phyloP scores from a whole-genome alignment of 2,888 invertebrate species.

The Drosophila vallismaia region DNA sequence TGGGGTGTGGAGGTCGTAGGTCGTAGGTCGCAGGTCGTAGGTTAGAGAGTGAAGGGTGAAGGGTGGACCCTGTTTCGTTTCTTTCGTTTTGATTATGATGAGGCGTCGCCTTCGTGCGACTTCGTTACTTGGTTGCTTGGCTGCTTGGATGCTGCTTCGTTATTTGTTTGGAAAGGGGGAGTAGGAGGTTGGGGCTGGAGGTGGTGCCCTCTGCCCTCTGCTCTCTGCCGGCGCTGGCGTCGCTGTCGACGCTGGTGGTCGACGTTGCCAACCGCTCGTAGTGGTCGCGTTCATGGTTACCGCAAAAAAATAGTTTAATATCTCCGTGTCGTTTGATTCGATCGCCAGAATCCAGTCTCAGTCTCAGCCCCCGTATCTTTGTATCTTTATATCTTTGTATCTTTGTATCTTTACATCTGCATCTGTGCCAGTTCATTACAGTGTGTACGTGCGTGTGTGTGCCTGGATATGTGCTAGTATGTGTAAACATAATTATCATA shows the following conservation, averaged over 20 bases:
- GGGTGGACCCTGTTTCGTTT: slow-evolving; percentile 23
- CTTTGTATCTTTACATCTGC: background rate
- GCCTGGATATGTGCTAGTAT: slow-evolving; percentile 3
- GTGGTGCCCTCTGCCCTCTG: slow-evolving; percentile 27
- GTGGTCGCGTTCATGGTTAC: slow-evolving; percentile 84
- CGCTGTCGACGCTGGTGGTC: slow-evolving; percentile 65
- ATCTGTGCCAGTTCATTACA: slow-evolving; percentile 10
- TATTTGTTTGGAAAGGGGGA: slow-evolving; percentile 7
- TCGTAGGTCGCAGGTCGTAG: slow-evolving; percentile 14
- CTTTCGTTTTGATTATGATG: slow-evolving; percentile 46
- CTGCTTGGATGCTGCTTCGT: slow-evolving; percentile 8
- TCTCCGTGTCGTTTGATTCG: slow-evolving; percentile 83
- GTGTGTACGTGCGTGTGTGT: slow-evolving; percentile 15
- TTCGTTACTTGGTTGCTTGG: slow-evolving; percentile 38
- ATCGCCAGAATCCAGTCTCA: slow-evolving; percentile 70
- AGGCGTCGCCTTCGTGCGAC: slow-evolving; percentile 53
- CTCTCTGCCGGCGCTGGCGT: slow-evolving; percentile 65
- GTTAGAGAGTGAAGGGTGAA: slow-evolving; percentile 1
- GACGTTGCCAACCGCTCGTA: slow-evolving; percentile 80
- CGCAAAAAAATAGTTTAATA: slow-evolving; percentile 84
- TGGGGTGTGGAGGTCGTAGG: too few relatives aligned
- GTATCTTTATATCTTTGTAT: slow-evolving; percentile 9
- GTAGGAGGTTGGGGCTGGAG: background rate
- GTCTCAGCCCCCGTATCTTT: slow-evolving; percentile 17
- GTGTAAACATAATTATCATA: slow-evolving; percentile 20